Evolutionary conservation across 1,140 invertebrate genomes (phyloP).

Genomic region (Ceratina japonica): DNA sequence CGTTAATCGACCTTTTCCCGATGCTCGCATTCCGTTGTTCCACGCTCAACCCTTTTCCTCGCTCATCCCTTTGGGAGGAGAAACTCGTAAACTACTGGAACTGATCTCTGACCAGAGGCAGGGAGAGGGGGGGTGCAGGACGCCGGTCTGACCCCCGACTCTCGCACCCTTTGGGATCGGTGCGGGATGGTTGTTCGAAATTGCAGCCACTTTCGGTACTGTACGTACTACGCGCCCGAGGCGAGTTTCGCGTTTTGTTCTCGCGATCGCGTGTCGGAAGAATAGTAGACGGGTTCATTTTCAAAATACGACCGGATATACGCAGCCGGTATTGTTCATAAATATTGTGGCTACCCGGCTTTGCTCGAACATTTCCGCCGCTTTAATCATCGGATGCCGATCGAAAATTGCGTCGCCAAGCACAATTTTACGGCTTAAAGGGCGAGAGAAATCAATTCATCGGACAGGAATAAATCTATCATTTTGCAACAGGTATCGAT

Average conservation of each 20-base stretch:
- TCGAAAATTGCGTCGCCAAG: not conserved
- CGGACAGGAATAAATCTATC: conserved; percentile 27
- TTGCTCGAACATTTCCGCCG: no score
- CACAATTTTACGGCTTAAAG: no score
- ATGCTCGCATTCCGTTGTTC: not conserved
- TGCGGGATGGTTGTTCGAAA: conserved; percentile 44
- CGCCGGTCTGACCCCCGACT: conserved; percentile 20
- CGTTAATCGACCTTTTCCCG: conserved; percentile 20
- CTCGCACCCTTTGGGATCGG: conserved; percentile 19
- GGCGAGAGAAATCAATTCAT: no score
- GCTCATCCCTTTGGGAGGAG: conserved; percentile 21
- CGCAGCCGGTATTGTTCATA: not conserved
- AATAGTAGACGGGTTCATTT: conserved; percentile 7
- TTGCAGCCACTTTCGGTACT: conserved; percentile 59
- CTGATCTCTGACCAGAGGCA: conserved; percentile 52
- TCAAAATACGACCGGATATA: conserved; percentile 11
- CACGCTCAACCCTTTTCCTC: not conserved
- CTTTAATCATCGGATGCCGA: not conserved
- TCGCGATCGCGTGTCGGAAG: not conserved
- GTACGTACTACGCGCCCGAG: conserved; percentile 41
- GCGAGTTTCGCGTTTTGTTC: conserved; percentile 33
- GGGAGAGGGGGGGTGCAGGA: conserved; percentile 28
- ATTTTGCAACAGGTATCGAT: conserved; percentile 44
- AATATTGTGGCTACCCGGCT: not conserved
- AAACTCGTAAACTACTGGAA: conserved; percentile 64